Evolutionary conservation across 2,888 invertebrate species (phyloP), one percentile per base, ranked within the genome.

Genomic region (Herminia tarsipennalis): DNA sequence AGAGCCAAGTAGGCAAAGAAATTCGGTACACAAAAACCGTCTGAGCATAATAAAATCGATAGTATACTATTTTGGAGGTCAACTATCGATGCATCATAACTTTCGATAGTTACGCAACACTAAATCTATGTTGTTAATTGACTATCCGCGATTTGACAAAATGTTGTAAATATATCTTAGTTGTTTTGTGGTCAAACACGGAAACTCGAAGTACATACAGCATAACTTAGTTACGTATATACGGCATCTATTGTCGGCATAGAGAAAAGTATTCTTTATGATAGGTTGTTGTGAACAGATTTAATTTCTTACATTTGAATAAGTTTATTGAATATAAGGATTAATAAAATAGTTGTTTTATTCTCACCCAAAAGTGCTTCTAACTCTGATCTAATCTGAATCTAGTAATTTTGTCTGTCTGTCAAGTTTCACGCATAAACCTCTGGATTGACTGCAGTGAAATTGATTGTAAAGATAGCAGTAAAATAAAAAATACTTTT

Each of bases 261-360:
- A 80, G 74, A 79, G 70, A 73, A 63, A 56, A 62, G 64, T 65
- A 70, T 71, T 82, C 78, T 74, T 61, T 82, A 76, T 73, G 56
- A 76, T 76, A 77, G 46, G 73, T 82, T 76, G 75, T 80, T 81
- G 70, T 70, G 66, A 71, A 78, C 72, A 79, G 76, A 82, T 74
- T 76, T 80, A 78, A 79, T 82, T 81, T 79, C 76, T 65, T 78
- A 75, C 72, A 65, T 66, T 68, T 55, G 55, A 69, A 58, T 75
- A 76, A 73, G 73, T 67, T 73, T 72, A 78, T 77, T 78, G 66
- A 85, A 80, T 83, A 85, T 81, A 85, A 81, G 78, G 53, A 80
- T 76, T 73, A 66, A 68, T 73, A 75, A 76, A 70, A 74, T 58
- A 47, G 48, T 56, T 60, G 60, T 66, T 64, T 46, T 46, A 46